Evolutionary conservation across 2,888 invertebrate genomes (phyloP), one percentile per base, ranked within the genome.

Genomic region (Osmoderma eremita): DNA sequence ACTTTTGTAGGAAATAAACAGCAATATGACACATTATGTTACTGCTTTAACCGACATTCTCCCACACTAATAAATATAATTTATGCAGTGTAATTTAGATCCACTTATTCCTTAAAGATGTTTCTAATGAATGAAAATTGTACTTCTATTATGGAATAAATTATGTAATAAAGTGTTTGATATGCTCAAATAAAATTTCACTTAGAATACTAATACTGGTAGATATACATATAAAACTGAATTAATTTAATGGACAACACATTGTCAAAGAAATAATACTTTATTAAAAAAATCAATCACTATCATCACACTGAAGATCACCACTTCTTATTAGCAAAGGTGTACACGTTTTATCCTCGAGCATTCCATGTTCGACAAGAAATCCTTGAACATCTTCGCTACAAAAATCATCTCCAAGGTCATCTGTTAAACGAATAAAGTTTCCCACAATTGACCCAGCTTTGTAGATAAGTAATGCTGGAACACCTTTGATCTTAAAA

Each of bases 391-490:
- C 90, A 83, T 98, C 97, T 36, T 90, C 90, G 2, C 93, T 88
- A 83, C 88, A 94, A 83, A 98, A 98, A 78, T 97, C 95, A 78
- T 90, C 90, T 0, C 97, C 96, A 56, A 98, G 86, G 78, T 95
- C 95, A 76, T 94, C 91, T 0, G 91, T 90, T 12, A 98, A 79
- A 62, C 92, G 88, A 0, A 98, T 90, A 84, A 97, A 97, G 83
- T 97, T 98, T 0, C 97, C 97, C 77, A 98, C 90, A 3, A 97
- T 84, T 77, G 93, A 91, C 2, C 95, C 95, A 42, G 87, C 90
- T 83, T 95, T 96, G 80, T 98, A 98, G 0, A 94, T 90, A 39
- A 98, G 84, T 62, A 98, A 81, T 1, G 98, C 97, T 12, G 98
- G 98, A 0, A 98, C 90, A 18, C 97, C 98, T 75, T 90, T 90